Conservation (phyloP, 2,888 invertebrate species). For the Chrysotoxum bicinctum region DNA sequence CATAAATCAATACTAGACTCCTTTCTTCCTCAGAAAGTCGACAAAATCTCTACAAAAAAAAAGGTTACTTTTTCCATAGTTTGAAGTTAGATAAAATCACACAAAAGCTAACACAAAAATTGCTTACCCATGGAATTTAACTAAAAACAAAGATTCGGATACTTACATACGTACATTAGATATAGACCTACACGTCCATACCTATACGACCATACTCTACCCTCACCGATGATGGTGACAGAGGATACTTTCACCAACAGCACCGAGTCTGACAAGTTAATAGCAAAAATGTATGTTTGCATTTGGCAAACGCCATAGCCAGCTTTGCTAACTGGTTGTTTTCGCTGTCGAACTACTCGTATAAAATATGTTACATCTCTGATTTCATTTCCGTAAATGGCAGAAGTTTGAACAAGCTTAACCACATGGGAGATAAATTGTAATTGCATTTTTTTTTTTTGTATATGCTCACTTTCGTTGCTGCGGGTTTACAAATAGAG, state of each 20-base stretch:
- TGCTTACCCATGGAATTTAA: conserved; percentile 15
- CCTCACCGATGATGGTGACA: conserved; percentile 26
- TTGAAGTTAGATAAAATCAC: conserved; percentile 5
- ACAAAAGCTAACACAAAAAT: conserved; percentile 12
- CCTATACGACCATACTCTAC: background rate
- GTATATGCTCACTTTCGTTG: background rate
- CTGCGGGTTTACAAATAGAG: conserved; percentile 27
- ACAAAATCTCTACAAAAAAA: conserved; percentile 14
- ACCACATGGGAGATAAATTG: conserved; percentile 43
- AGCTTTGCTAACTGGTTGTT: conserved; percentile 7
- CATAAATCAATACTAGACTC: conserved; percentile 39
- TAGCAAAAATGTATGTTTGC: conserved; percentile 28
- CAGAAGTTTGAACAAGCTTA: conserved; percentile 27
- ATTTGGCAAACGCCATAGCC: conserved; percentile 34
- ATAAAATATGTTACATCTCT: conserved; percentile 44
- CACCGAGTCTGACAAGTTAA: conserved; percentile 27
- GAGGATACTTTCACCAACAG: conserved; percentile 55
- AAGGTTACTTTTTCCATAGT: background rate
- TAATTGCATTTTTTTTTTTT: conserved; percentile 42
- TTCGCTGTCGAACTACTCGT: conserved; percentile 17
- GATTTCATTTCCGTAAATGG: conserved; percentile 59
- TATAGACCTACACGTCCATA: background rate
- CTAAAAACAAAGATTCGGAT: conserved; percentile 30
- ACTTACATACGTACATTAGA: background rate
- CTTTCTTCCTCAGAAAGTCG: background rate